Conservation (phyloP, 1,140 invertebrate genomes). For the Gonatopus flavifemur region DNA sequence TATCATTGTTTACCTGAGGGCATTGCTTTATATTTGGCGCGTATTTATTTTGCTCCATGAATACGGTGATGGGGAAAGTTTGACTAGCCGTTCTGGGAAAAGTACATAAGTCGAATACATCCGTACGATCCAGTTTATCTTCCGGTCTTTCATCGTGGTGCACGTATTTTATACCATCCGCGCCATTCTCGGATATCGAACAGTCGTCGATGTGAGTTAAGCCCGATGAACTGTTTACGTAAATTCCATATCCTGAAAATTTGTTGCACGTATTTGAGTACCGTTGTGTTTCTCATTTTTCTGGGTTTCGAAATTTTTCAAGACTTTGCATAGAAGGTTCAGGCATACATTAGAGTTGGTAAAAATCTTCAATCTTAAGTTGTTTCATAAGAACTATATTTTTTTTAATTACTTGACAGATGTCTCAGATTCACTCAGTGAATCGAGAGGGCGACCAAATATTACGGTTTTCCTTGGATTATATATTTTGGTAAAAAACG, state of each 20-base stretch:
- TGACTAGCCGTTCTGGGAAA: slow-evolving; percentile 78
- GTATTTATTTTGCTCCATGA: slow-evolving; percentile 74
- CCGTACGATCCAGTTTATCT: slow-evolving; percentile 69
- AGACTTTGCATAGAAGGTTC: too few species aligned
- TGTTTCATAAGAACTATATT: too few species aligned
- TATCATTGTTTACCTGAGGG: slow-evolving; percentile 62
- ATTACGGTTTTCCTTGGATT: too few species aligned
- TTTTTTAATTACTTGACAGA: too few species aligned
- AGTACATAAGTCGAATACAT: slow-evolving; percentile 81
- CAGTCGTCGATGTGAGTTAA: slow-evolving; percentile 72
- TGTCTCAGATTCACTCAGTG: too few species aligned
- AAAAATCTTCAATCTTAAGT: too few species aligned
- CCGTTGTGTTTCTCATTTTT: too few species aligned
- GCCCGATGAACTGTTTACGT: slow-evolving; percentile 84
- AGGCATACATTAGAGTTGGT: too few species aligned
- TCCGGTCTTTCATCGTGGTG: slow-evolving; percentile 76
- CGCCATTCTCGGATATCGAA: slow-evolving; percentile 76
- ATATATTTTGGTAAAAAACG: too few species aligned
- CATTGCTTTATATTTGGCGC: slow-evolving; percentile 68
- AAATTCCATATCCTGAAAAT: slow-evolving; percentile 78
- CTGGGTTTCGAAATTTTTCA: too few species aligned
- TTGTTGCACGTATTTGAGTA: too few species aligned
- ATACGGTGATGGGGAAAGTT: slow-evolving; percentile 79
- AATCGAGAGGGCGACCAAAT: too few species aligned
- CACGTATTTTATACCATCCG: slow-evolving; percentile 83